Evolutionary conservation across 2,797 vertebrate genomes (phyloP), one percentile per base, ranked within the genome.

Genomic region (Anniella stebbinsi): DNA sequence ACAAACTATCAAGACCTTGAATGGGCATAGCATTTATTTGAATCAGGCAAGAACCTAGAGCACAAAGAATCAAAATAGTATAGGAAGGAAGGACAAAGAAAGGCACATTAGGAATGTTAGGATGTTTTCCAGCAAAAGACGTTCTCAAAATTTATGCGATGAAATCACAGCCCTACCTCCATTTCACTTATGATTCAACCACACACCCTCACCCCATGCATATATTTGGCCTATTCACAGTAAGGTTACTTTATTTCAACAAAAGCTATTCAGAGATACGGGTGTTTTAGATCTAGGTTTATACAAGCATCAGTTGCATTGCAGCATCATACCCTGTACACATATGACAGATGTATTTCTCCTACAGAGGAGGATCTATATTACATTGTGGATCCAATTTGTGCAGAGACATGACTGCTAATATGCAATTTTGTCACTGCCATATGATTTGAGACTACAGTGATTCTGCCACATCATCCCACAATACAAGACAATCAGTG

Each of bases 271-370:
- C 36, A 86, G 25, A 30, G 13, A 3, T 54, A 60, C 21, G 9
- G 13, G 10, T 86, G 36, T 81, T 25, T 41, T 1, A 0, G 15
- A 57, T 60, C 77, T 3, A 23, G 51, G 81, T 69, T 84, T 67
- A 72, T 33, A 84, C 25, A 76, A 88, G 57, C 87, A 92, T 57
- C 67, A 88, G 28, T 17, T 89, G 4, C 23, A 2, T 86, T 30
- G 81, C 84, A 89, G 60, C 1, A 41, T 21, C 54, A 87, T 0
- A 0, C 45, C 91, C 78, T 2, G 0, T 30, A 77, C 60, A 83
- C 38, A 33, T 88, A 18, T 75, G 33, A 82, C 18, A 84, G 10
- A 48, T 38, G 17, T 48, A 45, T 13, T 48, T 5, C 25, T 9
- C 73, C 41, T 41, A 3, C 10, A 84, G 73, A 72, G 25, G 66